Evolutionary conservation across 2,113 vertebrate genomes (phyloP), one percentile per base, ranked within the genome.

Genomic region (Engraulis encrasicolus): DNA sequence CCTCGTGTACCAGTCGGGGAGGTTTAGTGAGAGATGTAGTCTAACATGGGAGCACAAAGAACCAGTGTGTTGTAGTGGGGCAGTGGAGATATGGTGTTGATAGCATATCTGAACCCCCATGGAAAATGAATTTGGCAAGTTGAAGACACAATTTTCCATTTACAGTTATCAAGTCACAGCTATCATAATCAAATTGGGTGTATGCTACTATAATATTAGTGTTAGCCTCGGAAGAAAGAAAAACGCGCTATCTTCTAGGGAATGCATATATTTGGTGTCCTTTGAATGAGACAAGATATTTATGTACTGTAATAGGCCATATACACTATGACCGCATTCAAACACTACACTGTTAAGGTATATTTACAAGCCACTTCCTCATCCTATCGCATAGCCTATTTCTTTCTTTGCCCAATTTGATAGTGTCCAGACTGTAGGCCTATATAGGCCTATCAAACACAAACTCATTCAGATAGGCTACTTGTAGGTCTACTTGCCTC

Each of bases 11-110:
- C 58, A 66, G 58, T 2, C 58, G 27, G 58, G 20, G 14, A 23
- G 6, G 54, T 20, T 31, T 66, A n/a, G 54, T 61, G n/a, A 61
- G 54, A 61, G 54, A 23, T n/a, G n/a, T n/a, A n/a, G 40, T 45
- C 4, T 5, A 9, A 45, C 40, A 45, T 3, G 40, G 3, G 40
- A 45, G 9, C 40, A 45, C 40, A 45, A 3, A 45, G 40, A 5
- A 45, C 40, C 40, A 45, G n/a, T n/a, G n/a, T n/a, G n/a, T 45
- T 45, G 9, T 9, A 5, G 40, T 45, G 40, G 40, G 40, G 9
- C 40, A 5, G n/a, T 74, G 85, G 87, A 88, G 86, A 88, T 66
- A 86, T 80, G 77, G 34, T 34, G 40, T 17, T 23, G 6, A 82
- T 79, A 84, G 58, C 71, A 34, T 83, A 82, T 86, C 81, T 85